Evolutionary conservation across 2,113 vertebrate species (phyloP), one percentile per base, ranked within the genome.

Genomic region (Theristicus caerulescens): DNA sequence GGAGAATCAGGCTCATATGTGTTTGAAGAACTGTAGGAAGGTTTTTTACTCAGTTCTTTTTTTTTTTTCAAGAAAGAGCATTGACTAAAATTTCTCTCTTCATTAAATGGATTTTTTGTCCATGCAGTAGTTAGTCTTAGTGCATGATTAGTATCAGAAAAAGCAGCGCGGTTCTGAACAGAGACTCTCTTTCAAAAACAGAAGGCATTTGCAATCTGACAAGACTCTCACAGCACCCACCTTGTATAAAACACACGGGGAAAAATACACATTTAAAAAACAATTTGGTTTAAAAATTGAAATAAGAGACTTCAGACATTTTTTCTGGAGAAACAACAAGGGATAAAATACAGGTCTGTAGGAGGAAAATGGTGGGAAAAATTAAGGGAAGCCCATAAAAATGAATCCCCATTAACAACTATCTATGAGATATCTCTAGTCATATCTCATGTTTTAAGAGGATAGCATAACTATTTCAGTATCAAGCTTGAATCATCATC

Each of bases 221-320:
- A 91, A 91, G 36, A 52, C 80, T 59, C 67, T 85, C 7, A 0
- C 19, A 82, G 42, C 27, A 87, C 61, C n/a, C 49, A 42, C 42
- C n/a, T 47, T 64, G 9, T 49, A 10, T 57, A 40, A 42, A 92
- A 81, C 42, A 95, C 78, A 85, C 7, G 51, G 36, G 13, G 42
- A 49, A 90, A 97, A 92, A 64, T 18, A 12, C 13, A 76, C 26
- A 73, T 90, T 96, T 96, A 87, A 90, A 97, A 90, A 95, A 10
- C 70, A 86, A 29, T 90, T 74, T 93, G 2, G 11, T 78, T 85
- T 81, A 83, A 96, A 96, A 95, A 92, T 80, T 85, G 7, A 69
- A 93, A 93, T 78, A 82, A 80, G 40, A 51, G 3, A 81, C 6
- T 82, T 88, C 62, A 91, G 54, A 82, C 27, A 93, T 42, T 49